Evolutionary conservation across 2,113 vertebrate genomes (phyloP), one percentile per base, ranked within the genome.

Genomic region (Aramus guarauna): DNA sequence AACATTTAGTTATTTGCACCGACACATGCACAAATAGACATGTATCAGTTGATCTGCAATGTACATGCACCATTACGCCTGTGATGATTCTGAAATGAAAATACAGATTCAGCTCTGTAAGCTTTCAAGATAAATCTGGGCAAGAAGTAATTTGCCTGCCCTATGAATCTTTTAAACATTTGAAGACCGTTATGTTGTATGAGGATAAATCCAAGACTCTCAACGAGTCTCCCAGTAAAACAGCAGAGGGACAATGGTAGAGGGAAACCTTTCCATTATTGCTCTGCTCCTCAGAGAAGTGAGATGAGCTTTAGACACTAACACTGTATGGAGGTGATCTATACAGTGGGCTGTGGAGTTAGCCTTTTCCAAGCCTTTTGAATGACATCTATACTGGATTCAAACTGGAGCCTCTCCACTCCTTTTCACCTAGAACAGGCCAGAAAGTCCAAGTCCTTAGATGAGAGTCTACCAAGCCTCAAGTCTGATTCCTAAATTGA

Each of bases 11-110:
- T 75, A 59, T 48, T 82, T 82, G 52, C 58, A 82, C 34, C 23
- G 93, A 21, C 29, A 60, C 19, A 43, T 15, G 60, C 15, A 78
- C 76, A 83, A 85, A 29, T 15, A 71, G 66, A 37, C 5, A 34
- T 0, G 0, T 2, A 8, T n/a, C 62, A 68, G 56, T 5, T 63
- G 24, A 79, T 58, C 55, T 88, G 34, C 62, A 64, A 6, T 19
- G 32, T 17, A 9, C 52, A 45, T 37, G 41, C 56, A 39, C 13
- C 21, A 32, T 12, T 50, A 15, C 4, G 23, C 22, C 47, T 69
- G n/a, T 53, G 30, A 71, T 24, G 64, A 93, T 29, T 48, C 45
- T 71, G 73, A 62, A 87, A 37, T 1, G 0, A 60, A 91, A 88
- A 59, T 32, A 59, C 17, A 41, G 12, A 59, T 64, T 43, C 68